Evolutionary conservation across 2,113 vertebrate genomes (phyloP).

Genomic region (Phalacrocorax carbo): DNA sequence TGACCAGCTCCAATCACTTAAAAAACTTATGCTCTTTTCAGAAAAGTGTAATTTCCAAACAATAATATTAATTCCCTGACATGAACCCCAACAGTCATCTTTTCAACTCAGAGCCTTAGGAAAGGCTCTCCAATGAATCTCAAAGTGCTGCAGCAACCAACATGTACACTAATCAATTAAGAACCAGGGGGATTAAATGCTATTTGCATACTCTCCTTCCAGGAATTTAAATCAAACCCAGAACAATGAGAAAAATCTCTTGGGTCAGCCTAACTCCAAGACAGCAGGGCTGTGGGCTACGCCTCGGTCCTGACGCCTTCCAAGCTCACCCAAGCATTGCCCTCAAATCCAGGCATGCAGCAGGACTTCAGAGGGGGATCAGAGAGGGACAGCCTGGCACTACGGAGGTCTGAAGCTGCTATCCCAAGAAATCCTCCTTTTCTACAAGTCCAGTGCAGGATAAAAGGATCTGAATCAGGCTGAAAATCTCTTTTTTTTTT

Average conservation of each 20-base stretch:
- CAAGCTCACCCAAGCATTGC: not conserved
- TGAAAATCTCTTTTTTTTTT: not conserved
- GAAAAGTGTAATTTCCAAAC: not conserved
- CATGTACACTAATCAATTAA: rapidly evolving
- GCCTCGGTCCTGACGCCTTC: not conserved
- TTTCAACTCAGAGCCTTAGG: not conserved
- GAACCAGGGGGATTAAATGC: not conserved
- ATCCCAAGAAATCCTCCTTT: not conserved
- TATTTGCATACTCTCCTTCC: not conserved
- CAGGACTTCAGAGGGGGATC: not conserved
- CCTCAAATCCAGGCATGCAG: not conserved
- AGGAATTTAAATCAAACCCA: not conserved
- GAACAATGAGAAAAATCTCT: not conserved
- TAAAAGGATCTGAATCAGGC: not conserved
- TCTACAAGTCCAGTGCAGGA: not conserved
- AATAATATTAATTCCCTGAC: not conserved
- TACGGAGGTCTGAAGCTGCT: not conserved
- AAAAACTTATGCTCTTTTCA: not conserved
- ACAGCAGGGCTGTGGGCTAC: not conserved
- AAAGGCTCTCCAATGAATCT: not conserved
- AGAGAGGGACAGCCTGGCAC: not conserved
- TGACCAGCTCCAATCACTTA: not conserved
- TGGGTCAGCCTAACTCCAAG: not conserved
- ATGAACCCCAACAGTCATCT: not conserved
- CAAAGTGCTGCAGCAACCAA: not conserved